Base-by-base conservation (phyloP, 2,797 vertebrate species). In the Peromyscus eremicus region DNA sequence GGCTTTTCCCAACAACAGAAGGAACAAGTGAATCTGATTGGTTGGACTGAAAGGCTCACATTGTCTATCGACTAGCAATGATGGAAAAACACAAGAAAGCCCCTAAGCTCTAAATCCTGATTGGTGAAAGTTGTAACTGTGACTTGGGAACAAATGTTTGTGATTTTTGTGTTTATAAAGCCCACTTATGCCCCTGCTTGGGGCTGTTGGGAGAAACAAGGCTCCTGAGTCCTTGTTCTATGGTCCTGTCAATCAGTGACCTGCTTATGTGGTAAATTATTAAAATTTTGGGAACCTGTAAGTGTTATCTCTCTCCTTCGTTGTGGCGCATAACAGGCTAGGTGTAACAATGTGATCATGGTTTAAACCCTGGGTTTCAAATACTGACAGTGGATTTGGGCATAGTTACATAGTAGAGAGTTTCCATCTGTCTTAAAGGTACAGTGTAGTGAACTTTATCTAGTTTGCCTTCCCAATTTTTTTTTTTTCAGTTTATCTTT, bases 331-430 rank as follows among this genome's bases (percentile, higher is more conserved):
- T 17, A 37, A 40, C 9, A 3, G 37, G 37, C 71, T 40, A 13
- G 21, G 21, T 73, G 71, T 73, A 13, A 40, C 37, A 73, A 40
- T 25, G 32, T 76, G 43, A 77, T 84, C 52, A 12, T 62, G 11
- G 89, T 94, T 89, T 75, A 21, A 85, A 8, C 6, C 11, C 7
- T 12, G 46, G 66, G 23, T 66, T 81, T 97, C 40, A 94, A 87
- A 89, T 83, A 25, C 37, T 76, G n/a, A 62, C 64, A 25, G 25
- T 49, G 32, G 27, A 66, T 91, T 94, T 96, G 76, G 92, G n/a
- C 77, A 64, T 62, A 37, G 49, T 92, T 92, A 79, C 7, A 32
- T 27, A 62, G 92, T 64, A 88, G 40, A 21, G 6, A 60, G 29
- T 80, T 71, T 73, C 86, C 32, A 93, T 91, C 32, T n/a, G 0